A percentile compares a stretch with the other conserved stretches of the same genome.
Evolutionary conservation across 2,797 vertebrate genomes (phyloP).

Genomic region (Artibeus jamaicensis): DNA sequence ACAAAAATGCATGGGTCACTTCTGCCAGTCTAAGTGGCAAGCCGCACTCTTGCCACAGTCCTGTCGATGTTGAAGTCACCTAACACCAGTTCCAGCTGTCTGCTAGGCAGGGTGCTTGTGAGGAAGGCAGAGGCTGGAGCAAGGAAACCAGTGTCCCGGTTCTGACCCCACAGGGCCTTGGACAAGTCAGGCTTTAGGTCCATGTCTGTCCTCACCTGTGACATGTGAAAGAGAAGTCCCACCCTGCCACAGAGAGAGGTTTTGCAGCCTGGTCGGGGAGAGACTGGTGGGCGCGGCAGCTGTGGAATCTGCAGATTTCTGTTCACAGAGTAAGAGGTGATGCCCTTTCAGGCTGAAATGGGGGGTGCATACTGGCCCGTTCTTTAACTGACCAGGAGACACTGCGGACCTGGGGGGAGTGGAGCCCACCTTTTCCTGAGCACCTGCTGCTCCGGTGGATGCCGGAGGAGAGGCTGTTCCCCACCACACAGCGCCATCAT

Average conservation of each 20-base stretch:
- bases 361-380: not conserved
- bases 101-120: not conserved
- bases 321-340: not conserved
- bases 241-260: not conserved
- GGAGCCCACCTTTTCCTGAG: not conserved
- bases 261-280: not conserved
- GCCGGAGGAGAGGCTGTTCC: not conserved
- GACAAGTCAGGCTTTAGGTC: not conserved
- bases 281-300: not conserved
- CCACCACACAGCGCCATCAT: too few relatives aligned
- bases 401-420: not conserved
- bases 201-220: not conserved
- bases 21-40: not conserved
- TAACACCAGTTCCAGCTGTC: not conserved
- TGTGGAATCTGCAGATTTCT: not conserved
- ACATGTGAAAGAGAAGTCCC: not conserved
- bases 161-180: not conserved
- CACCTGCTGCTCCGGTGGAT: not conserved
- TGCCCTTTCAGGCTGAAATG: not conserved
- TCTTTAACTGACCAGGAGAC: not conserved
- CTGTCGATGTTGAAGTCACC: not conserved
- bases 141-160: fast-evolving
- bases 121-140: not conserved
- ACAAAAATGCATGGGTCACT: not conserved
- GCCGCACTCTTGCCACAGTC: not conserved